A percentile compares a stretch with the other conserved stretches of the same genome.
Conservation (phyloP, 2,797 vertebrate genomes). For the Myiothlypis coronata region DNA sequence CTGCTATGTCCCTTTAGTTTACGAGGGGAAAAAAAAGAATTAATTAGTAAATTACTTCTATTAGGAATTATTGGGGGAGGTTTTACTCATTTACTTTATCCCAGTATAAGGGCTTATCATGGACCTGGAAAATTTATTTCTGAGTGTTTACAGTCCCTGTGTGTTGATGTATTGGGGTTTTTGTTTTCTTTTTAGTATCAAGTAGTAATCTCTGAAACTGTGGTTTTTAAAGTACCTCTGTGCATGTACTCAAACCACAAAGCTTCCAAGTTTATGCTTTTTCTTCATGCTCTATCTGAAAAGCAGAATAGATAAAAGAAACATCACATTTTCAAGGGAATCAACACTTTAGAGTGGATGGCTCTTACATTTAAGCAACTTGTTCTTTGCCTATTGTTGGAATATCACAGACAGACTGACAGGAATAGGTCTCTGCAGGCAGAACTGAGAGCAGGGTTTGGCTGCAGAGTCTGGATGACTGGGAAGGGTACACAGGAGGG, state of each 20-base stretch:
- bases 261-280: not conserved
- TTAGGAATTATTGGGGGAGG: not conserved
- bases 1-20: not conserved
- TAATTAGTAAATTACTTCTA: not conserved
- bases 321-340: not conserved
- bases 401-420: not conserved
- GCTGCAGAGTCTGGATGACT: constrained; percentile 2
- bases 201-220: not conserved
- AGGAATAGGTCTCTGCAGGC: constrained; percentile 43
- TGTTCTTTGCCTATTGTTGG: not conserved
- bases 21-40: rapidly evolving
- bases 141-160: not conserved
- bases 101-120: not conserved
- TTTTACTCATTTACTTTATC: not conserved
- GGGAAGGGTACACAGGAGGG: not conserved
- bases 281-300: not conserved
- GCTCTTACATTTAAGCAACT: not conserved
- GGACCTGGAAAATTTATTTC: not conserved
- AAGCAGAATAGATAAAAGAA: not conserved
- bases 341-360: not conserved
- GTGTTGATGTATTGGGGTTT: not conserved
- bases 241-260: not conserved
- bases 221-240: not conserved
- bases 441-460: not conserved
- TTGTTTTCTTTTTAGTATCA: not conserved